Evolutionary conservation across 2,797 vertebrate species (phyloP), one percentile per base, ranked within the genome.

Genomic region (Xyrichtys novacula): DNA sequence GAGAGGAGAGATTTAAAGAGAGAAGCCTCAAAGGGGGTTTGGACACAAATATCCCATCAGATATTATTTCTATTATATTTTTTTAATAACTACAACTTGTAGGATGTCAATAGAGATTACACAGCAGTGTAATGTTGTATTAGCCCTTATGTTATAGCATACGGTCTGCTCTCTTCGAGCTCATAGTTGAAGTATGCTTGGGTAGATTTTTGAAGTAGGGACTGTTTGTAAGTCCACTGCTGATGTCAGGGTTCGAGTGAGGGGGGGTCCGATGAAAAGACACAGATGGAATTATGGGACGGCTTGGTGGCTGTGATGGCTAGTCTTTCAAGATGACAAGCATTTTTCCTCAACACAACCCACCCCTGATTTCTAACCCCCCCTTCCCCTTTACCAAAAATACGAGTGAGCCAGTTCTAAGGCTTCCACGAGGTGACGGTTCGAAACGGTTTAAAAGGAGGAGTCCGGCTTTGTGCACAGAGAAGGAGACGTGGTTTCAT

Each of bases 261-360:
- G 44, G 49, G 6, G 63, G 52, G 39, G 68, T 65, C 67, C 48
- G 61, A 67, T 55, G 65, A 66, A 44, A 61, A 47, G 43, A 71
- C 49, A 46, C 62, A 20, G 44, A 78, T 52, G n/a, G 26, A 53
- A 48, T 54, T 61, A 47, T 67, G 42, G 32, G 58, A 53, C 64
- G 25, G 57, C 80, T 77, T 57, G 56, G 77, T 87, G 81, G 81
- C 77, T 85, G 76, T 28, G 19, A 64, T 60, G 74, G 67, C 76
- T 77, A 76, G 60, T 83, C 74, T 80, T 85, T 86, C 72, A 79
- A 87, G 85, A 89, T 65, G 85, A 83, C 81, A 81, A 80, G 84
- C 84, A 86, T 91, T 88, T 84, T 81, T 74, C 82, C 84, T 88
- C 85, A 87, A 89, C 86, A 84, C 86, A 89, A 75, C 81, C 78